Evolutionary conservation across 1,140 invertebrate genomes (phyloP).

Genomic region (Sycophaga agraensis): DNA sequence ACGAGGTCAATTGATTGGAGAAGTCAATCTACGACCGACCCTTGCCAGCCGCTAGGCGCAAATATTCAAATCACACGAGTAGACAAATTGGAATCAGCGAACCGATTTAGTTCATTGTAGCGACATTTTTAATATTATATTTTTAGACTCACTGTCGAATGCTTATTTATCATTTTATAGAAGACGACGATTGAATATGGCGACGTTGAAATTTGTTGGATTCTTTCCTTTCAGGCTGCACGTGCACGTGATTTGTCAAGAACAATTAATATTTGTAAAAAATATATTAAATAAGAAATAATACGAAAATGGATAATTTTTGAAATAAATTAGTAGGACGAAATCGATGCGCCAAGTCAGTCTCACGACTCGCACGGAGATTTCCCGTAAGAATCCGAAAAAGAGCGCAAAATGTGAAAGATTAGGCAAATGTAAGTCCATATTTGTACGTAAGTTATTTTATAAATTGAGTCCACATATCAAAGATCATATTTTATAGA

Average conservation of each 20-base stretch:
- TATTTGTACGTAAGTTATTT: constrained; percentile 46
- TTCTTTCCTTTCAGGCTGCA: background rate
- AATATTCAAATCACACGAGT: background rate
- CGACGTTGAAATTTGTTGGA: background rate
- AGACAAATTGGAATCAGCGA: too few species aligned
- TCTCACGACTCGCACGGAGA: too few species aligned
- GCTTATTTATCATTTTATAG: too few species aligned
- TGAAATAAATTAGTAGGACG: background rate
- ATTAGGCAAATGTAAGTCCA: constrained; percentile 29
- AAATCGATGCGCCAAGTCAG: background rate
- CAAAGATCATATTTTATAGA: constrained; percentile 48
- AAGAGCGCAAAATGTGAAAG: background rate
- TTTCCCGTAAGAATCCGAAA: too few species aligned
- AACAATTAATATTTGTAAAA: constrained; percentile 16
- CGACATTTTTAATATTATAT: constrained; percentile 26
- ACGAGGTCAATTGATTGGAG: too few species aligned
- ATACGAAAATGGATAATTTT: background rate
- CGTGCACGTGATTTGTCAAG: background rate
- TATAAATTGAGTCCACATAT: constrained; percentile 48
- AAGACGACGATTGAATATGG: background rate
- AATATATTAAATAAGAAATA: constrained; percentile 20
- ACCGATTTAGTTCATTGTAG: background rate
- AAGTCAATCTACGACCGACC: too few species aligned
- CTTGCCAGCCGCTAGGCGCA: too few species aligned
- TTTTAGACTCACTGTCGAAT: constrained; percentile 26